These are phyloP conservation scores for Ceratina japonica DNA, from an alignment of 1,140 invertebrate genomes.

Conservation along the genomic window DNA sequence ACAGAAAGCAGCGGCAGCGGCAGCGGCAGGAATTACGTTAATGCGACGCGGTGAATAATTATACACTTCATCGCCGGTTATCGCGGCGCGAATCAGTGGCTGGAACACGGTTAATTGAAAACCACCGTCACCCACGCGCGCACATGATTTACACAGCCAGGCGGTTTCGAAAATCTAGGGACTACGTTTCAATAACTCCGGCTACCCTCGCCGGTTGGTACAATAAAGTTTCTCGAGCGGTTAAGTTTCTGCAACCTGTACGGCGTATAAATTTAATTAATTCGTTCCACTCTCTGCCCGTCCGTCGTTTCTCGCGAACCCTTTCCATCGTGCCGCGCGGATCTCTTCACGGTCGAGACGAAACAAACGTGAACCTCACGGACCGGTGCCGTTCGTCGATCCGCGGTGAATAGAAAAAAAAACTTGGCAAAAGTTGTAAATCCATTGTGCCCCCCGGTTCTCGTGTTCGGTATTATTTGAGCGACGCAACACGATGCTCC, in stretches of 20 bases:
- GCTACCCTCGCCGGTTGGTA: neutral
- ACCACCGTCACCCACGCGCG: constrained; percentile 2
- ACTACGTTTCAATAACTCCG: neutral
- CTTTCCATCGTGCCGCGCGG: neutral
- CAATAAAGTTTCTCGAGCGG: constrained; percentile 25
- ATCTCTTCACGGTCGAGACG: neutral
- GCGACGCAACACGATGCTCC: too few species aligned
- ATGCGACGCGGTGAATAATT: constrained; percentile 4
- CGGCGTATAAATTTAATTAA: constrained; percentile 34
- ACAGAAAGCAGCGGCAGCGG: neutral
- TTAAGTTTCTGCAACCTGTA: neutral
- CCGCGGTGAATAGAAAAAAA: too few species aligned
- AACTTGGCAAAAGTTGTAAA: too few species aligned
- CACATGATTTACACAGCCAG: constrained; percentile 1
- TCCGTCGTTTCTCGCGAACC: constrained; percentile 1
- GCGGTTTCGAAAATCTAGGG: neutral
- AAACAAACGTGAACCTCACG: neutral
- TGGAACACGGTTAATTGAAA: neutral
- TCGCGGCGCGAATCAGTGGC: constrained; percentile 18
- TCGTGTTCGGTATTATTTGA: too few species aligned
- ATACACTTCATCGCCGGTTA: constrained; percentile 11
- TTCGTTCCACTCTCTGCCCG: neutral
- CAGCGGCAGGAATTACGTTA: neutral
- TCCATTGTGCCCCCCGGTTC: too few species aligned
- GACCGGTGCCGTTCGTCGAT: neutral